Evolutionary conservation across 2,888 invertebrate genomes (phyloP).

Genomic region (Rapana venosa): DNA sequence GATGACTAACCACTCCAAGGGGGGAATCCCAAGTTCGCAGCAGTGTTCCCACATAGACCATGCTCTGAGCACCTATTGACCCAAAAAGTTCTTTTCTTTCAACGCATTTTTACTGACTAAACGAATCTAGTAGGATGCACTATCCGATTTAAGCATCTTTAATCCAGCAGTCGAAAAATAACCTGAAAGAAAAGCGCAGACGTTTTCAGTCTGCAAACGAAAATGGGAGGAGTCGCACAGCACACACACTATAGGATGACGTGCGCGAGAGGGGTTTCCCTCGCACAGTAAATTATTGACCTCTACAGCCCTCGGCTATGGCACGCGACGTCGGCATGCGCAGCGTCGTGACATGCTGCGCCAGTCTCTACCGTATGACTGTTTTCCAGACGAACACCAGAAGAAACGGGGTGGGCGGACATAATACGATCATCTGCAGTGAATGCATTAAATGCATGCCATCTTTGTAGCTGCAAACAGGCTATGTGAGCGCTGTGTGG

Average conservation of each 20-base stretch:
- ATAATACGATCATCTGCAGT: background rate
- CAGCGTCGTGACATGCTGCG: conserved; percentile 39
- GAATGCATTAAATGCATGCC: too few relatives aligned
- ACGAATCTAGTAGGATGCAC: background rate
- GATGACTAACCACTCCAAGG: conserved; percentile 44
- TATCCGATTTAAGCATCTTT: background rate
- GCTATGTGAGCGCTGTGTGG: too few relatives aligned
- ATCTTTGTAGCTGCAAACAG: too few relatives aligned
- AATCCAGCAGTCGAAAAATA: background rate
- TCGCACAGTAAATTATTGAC: conserved; percentile 15
- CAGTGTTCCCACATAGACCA: background rate
- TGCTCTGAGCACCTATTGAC: conserved; percentile 5
- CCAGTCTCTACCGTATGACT: conserved; percentile 34
- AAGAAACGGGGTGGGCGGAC: background rate
- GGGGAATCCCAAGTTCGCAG: conserved; percentile 38
- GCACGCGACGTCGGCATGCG: conserved; percentile 36
- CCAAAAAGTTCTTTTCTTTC: conserved; percentile 13
- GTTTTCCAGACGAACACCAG: conserved; percentile 15
- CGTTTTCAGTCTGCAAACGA: conserved; percentile 6
- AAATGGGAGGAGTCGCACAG: conserved; percentile 35
- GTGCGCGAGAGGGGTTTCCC: conserved; percentile 38
- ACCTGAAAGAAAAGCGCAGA: background rate
- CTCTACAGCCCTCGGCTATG: background rate
- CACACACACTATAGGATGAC: conserved; percentile 16
- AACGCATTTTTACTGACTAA: conserved; percentile 2